Conservation (phyloP, 2,888 invertebrate species). For the Drosophila pegasa region DNA sequence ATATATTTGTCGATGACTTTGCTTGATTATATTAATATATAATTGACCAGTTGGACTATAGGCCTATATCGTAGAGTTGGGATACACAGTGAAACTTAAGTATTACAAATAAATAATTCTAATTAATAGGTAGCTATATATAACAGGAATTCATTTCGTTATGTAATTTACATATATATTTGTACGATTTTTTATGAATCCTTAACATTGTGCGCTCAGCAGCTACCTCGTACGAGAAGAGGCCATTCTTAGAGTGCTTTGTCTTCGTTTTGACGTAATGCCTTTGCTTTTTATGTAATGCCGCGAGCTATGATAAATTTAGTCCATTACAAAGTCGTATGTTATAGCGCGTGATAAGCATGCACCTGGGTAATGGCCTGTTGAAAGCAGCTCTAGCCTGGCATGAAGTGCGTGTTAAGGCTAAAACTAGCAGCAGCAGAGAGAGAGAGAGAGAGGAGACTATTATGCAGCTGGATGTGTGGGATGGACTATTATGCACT, state of each 20-base stretch:
- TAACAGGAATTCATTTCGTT: no score
- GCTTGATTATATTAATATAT: no score
- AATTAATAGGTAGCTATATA: no score
- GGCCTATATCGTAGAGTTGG: no score
- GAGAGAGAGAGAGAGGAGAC: background rate
- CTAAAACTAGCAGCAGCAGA: background rate
- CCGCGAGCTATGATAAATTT: constrained; percentile 63
- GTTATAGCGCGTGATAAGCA: constrained; percentile 43
- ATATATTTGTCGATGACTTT: background rate
- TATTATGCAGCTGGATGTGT: background rate
- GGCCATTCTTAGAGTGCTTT: background rate
- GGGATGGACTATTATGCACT: constrained; percentile 47
- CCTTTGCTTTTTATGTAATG: constrained; percentile 23
- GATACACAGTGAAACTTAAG: no score
- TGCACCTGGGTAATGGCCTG: constrained; percentile 65
- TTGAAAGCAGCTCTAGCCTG: constrained; percentile 51
- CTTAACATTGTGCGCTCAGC: no score
- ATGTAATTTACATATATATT: no score
- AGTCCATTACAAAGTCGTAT: constrained; percentile 55
- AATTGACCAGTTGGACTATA: no score
- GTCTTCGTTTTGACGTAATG: background rate
- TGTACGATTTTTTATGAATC: no score
- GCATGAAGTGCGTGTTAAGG: constrained; percentile 32
- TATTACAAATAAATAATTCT: no score
- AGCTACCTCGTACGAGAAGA: no score